Percentiles rank a stretch among this genome's conserved stretches.
These are phyloP conservation scores for Zosterops hypoxanthus DNA, from an alignment of 2,113 vertebrate genomes.

Conservation along the genomic window DNA sequence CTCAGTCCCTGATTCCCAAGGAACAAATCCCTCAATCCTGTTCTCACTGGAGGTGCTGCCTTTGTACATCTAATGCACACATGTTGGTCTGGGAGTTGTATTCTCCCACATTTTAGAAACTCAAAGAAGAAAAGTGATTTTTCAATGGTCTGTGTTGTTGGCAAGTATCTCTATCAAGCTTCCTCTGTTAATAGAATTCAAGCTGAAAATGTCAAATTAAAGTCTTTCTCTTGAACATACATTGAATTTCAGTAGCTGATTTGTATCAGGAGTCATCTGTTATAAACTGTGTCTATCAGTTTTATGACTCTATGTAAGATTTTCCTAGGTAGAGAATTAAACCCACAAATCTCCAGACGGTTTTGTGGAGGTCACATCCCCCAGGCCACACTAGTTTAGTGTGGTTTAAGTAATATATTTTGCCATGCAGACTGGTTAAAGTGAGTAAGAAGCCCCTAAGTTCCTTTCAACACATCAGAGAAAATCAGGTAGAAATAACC, in stretches of 20 bases:
- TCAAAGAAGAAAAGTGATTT: neutral
- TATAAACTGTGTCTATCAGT: neutral
- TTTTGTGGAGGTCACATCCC: neutral
- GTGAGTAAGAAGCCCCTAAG: neutral
- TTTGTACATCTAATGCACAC: neutral
- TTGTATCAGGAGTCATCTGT: neutral
- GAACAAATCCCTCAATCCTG: neutral
- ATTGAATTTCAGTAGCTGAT: neutral
- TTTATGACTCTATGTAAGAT: neutral
- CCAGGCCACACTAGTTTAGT: neutral
- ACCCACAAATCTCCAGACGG: neutral
- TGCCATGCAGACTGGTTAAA: neutral
- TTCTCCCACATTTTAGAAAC: neutral
- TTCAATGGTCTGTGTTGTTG: rapidly evolving
- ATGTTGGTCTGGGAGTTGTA: neutral
- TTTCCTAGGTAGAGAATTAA: neutral
- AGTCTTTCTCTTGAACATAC: neutral
- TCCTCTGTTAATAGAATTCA: neutral
- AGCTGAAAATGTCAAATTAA: neutral
- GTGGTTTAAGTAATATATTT: neutral
- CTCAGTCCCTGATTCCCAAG: neutral
- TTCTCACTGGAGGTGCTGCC: neutral
- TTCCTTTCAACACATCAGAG: neutral
- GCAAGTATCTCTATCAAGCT: neutral
- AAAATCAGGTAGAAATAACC: neutral